These are phyloP conservation scores for Ciona savignyi DNA, from an alignment of 23 tunicate species.

Conservation along the genomic window DNA sequence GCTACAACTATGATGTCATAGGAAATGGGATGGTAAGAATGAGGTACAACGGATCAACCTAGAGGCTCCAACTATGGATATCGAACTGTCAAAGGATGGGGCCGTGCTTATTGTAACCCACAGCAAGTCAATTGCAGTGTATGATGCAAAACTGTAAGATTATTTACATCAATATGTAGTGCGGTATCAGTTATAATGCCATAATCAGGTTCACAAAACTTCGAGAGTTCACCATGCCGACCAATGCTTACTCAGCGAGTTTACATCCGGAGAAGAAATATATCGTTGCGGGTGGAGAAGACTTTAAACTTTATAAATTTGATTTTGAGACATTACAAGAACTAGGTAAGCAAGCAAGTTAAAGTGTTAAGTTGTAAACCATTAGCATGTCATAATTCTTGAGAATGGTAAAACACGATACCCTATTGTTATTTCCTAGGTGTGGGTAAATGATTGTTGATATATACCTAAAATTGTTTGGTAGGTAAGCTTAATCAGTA, in stretches of 20 bases:
- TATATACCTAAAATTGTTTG: too few species aligned
- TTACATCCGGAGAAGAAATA: constrained; percentile 77
- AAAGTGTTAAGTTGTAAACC: too few species aligned
- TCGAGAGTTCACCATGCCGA: constrained; percentile 36
- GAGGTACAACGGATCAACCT: constrained; percentile 54
- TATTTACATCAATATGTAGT: too few species aligned
- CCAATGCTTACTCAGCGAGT: constrained; percentile 76
- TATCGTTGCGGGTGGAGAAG: constrained; percentile 89
- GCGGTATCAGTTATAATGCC: too few species aligned
- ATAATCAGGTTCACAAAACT: constrained; percentile 12
- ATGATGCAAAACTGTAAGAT: constrained; percentile 48
- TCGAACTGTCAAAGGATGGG: constrained; percentile 69
- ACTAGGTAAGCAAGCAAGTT: constrained; percentile 39
- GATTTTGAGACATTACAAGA: constrained; percentile 77
- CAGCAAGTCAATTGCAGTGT: constrained; percentile 47
- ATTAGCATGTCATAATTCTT: too few species aligned
- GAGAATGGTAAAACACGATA: too few species aligned
- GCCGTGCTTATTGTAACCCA: constrained; percentile 52
- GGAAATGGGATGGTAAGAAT: constrained; percentile 80
- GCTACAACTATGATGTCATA: too few species aligned
- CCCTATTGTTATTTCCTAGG: too few species aligned
- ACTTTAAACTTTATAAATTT: constrained; percentile 90
- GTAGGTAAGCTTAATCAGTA: too few species aligned
- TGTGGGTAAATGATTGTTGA: too few species aligned
- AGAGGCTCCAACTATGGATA: constrained; percentile 40